These are phyloP conservation scores for Scaptomyza cyrtandrae DNA, from an alignment of 2,888 invertebrate species.

Conservation along the genomic window DNA sequence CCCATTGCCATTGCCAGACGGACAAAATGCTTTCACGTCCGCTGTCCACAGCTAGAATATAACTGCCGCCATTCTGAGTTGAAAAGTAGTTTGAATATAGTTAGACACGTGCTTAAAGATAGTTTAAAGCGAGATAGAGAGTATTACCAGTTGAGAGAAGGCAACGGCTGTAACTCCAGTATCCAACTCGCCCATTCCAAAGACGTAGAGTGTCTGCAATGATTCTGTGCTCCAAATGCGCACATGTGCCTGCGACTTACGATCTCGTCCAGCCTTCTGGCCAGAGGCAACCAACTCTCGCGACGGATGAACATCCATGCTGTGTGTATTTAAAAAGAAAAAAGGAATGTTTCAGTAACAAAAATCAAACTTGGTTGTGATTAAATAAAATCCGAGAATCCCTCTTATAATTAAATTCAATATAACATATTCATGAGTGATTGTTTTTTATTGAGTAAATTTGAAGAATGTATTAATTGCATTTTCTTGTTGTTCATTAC, in stretches of 20 bases:
- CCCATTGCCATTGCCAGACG: conserved; percentile 98
- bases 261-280: conserved; percentile 92
- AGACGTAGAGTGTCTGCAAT: conserved; percentile 93
- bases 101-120: neutral
- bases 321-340: conserved; percentile 74
- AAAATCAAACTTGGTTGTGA: no score
- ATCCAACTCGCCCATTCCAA: conserved; percentile 96
- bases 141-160: conserved; percentile 92
- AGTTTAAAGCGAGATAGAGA: neutral
- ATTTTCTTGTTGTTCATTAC: no score
- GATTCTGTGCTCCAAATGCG: conserved; percentile 97
- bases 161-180: conserved; percentile 94
- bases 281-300: conserved; percentile 95
- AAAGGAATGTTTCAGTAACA: no score
- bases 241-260: conserved; percentile 94
- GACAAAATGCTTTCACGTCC: conserved; percentile 95
- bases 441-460: no score
- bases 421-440: no score
- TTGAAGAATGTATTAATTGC: no score
- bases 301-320: conserved; percentile 95
- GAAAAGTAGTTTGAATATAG: neutral
- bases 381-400: no score
- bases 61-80: conserved; percentile 93
- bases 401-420: no score
- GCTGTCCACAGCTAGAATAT: conserved; percentile 94